Percentiles rank a stretch among this genome's conserved stretches.
These are phyloP conservation scores for Drosophila lowei DNA, from an alignment of 1,140 invertebrate species.

Conservation along the genomic window DNA sequence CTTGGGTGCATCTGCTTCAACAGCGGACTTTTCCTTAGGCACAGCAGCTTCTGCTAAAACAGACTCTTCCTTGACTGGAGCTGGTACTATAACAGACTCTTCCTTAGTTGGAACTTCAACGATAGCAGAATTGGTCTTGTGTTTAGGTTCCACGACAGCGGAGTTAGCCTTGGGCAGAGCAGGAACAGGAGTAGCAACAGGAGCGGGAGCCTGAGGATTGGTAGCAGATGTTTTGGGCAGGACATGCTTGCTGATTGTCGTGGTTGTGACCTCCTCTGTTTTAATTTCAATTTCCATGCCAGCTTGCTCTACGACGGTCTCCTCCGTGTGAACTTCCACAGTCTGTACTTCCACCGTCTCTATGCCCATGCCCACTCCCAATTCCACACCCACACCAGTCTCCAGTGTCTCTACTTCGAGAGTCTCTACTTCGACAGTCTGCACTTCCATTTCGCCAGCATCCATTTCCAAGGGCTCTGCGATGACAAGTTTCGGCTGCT, in stretches of 20 bases:
- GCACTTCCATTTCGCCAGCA: conserved; percentile 2
- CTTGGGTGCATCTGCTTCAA: too few species aligned
- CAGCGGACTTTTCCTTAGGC: too few species aligned
- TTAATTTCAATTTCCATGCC: conserved; percentile 1
- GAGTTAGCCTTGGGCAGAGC: conserved; percentile 22
- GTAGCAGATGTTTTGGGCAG: not conserved
- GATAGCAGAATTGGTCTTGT: not conserved
- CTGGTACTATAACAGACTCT: too few species aligned
- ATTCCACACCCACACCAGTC: not conserved
- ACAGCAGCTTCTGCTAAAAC: too few species aligned
- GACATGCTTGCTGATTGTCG: not conserved
- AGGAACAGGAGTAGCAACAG: not conserved
- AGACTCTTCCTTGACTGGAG: too few species aligned
- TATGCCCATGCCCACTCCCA: not conserved
- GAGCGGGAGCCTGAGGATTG: not conserved
- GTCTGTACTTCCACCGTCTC: not conserved
- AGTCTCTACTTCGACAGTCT: not conserved
- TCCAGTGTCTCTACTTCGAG: conserved; percentile 8
- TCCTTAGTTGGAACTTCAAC: too few species aligned
- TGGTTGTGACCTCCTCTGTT: not conserved
- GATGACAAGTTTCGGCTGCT: not conserved
- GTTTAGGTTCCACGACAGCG: not conserved
- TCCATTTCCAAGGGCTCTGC: not conserved
- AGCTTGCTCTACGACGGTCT: not conserved
- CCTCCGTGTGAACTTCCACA: conserved; percentile 7